Evolutionary conservation across 23 tunicate genomes (phyloP), one percentile per base, ranked within the genome.

Genomic region (Halocynthia roretzi): DNA sequence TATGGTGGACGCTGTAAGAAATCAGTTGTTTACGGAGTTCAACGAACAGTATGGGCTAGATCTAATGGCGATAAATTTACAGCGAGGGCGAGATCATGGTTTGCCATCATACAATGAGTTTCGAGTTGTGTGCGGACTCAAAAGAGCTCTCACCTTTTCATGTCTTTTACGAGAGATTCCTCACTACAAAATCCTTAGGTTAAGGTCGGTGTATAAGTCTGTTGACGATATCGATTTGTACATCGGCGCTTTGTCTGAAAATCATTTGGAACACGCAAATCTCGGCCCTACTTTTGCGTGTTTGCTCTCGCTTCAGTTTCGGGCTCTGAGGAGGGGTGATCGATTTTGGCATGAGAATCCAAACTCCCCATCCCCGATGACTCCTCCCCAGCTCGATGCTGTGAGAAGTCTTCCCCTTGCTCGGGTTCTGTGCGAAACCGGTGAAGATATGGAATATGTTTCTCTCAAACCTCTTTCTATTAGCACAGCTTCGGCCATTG

Each of bases 21-120:
- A 93, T 54, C 83, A 81, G 51, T 75, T 93, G 11, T 86, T 93
- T 62, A 61, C 81, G 44, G 52, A 61, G 10, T 55, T 61, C 5
- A 72, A 72, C 20, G 63, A 51, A 6, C 8, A 19, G 9, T 62
- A 11, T 62, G 71, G 71, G 11, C 31, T 20, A 19, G 81, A 77
- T 62, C 72, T 62, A 5, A 61, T 93, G 48, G 87, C 98, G 5
- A 83, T 93, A 50, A 93, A 93, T 78, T 66, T 86, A 6, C 87
- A 86, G 55, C n/a, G 98, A 52, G 98, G 93, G 52, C 78, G 98
- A 60, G 98, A 86, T 67, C 98, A 93, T 64, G 98, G 98, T 10
- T 10, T 86, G 22, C 87, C 91, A 7, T 81, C 84, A 52, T 93
- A 93, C 77, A 93, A 93, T 75, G 53, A 78, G 6, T 93, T 68